Evolutionary conservation across 2,797 vertebrate genomes (phyloP).

Genomic region (Schizothorax lantsangensis): DNA sequence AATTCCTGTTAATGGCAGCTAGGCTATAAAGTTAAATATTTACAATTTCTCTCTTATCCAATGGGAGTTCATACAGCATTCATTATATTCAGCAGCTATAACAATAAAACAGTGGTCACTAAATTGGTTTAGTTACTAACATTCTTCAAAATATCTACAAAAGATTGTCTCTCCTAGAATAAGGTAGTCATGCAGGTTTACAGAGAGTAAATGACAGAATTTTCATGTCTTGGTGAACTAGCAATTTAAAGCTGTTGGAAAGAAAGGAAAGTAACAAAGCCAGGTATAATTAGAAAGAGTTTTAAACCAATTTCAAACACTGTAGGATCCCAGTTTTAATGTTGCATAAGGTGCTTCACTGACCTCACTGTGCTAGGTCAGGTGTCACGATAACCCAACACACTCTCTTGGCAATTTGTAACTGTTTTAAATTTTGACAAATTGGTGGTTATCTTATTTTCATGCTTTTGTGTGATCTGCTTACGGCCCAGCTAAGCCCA

Average conservation of each 20-base stretch:
- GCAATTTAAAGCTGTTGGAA: background rate
- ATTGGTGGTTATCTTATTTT: background rate
- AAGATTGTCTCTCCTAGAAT: background rate
- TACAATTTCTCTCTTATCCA: too few relatives aligned
- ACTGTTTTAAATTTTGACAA: background rate
- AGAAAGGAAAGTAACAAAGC: background rate
- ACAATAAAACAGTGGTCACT: background rate
- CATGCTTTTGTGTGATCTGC: background rate
- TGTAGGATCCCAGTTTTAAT: background rate
- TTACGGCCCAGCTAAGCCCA: background rate
- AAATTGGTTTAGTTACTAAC: background rate
- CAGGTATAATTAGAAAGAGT: background rate
- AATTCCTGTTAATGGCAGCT: too few relatives aligned
- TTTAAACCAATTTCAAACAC: background rate
- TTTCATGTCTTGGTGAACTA: background rate
- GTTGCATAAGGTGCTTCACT: background rate
- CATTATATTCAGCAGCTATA: too few relatives aligned
- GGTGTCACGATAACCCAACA: background rate
- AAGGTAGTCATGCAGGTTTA: background rate
- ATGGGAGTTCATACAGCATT: too few relatives aligned
- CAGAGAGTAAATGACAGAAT: background rate
- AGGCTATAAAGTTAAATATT: too few relatives aligned
- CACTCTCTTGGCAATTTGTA: background rate
- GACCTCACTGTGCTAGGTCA: background rate
- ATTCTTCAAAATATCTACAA: background rate